These are phyloP conservation scores for Diarsia dahlii DNA, from an alignment of 2,888 invertebrate genomes.

Conservation along the genomic window DNA sequence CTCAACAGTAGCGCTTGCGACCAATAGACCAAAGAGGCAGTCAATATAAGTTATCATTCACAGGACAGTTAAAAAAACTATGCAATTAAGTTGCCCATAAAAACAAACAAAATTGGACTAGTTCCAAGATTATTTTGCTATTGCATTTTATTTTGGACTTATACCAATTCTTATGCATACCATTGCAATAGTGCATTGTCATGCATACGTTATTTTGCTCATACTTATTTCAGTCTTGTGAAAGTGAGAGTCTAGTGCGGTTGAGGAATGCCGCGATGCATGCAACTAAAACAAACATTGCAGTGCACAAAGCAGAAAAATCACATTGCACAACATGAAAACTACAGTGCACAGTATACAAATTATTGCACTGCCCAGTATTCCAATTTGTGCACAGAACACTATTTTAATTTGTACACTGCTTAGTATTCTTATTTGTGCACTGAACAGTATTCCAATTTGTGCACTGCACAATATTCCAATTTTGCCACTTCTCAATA, in stretches of 20 bases:
- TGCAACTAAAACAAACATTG: neutral
- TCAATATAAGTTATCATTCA: neutral
- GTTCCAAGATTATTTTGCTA: slow-evolving; percentile 21
- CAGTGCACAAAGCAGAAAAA: neutral
- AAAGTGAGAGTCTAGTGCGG: neutral
- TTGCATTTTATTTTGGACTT: slow-evolving; percentile 26
- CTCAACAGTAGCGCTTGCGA: neutral
- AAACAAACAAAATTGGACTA: slow-evolving; percentile 9
- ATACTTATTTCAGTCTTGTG: slow-evolving; percentile 11
- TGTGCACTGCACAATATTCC: neutral
- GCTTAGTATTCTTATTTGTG: neutral
- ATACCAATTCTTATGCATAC: slow-evolving; percentile 24
- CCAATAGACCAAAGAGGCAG: neutral
- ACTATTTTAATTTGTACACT: no score
- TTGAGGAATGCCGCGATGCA: neutral
- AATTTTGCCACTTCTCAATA: neutral
- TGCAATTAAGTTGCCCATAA: neutral
- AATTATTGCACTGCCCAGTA: neutral
- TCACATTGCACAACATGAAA: neutral
- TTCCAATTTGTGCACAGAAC: neutral
- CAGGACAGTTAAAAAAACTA: neutral
- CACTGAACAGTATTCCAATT: neutral
- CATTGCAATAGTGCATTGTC: slow-evolving; percentile 1
- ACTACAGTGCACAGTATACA: neutral
- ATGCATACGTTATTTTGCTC: neutral